Evolutionary conservation across 2,797 vertebrate genomes (phyloP).

Genomic region (Fratercula arctica): DNA sequence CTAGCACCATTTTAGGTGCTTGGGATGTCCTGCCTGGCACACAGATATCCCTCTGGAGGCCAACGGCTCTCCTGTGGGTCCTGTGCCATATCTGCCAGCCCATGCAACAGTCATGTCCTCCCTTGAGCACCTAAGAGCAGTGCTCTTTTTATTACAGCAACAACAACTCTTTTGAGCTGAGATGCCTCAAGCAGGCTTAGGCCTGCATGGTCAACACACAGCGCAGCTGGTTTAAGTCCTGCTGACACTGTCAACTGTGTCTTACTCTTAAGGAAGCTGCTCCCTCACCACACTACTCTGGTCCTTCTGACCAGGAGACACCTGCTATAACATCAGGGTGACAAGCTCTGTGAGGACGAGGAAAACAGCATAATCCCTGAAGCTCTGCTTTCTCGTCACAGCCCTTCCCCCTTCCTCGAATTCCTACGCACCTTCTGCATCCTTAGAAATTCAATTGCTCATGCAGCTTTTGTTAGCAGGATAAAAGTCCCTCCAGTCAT

Average conservation of each 20-base stretch:
- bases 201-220: not conserved
- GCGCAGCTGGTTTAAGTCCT: not conserved
- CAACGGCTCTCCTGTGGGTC: not conserved
- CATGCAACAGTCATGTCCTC: not conserved
- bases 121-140: not conserved
- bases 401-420: not conserved
- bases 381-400: not conserved
- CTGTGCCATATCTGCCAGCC: not conserved
- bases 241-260: not conserved
- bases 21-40: not conserved
- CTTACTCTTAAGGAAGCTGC: not conserved
- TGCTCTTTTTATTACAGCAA: not conserved
- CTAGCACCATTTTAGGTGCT: not conserved
- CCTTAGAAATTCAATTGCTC: not conserved
- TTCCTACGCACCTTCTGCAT: not conserved
- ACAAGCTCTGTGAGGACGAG: not conserved
- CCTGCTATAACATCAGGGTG: not conserved
- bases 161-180: not conserved
- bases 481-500: not conserved
- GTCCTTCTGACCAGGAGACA: not conserved
- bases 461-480: not conserved
- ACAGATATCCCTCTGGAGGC: not conserved
- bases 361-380: not conserved
- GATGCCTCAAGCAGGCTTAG: not conserved
- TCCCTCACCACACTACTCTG: not conserved